Base-by-base conservation (phyloP, 2,113 vertebrate species). In the Neotoma lepida region DNA sequence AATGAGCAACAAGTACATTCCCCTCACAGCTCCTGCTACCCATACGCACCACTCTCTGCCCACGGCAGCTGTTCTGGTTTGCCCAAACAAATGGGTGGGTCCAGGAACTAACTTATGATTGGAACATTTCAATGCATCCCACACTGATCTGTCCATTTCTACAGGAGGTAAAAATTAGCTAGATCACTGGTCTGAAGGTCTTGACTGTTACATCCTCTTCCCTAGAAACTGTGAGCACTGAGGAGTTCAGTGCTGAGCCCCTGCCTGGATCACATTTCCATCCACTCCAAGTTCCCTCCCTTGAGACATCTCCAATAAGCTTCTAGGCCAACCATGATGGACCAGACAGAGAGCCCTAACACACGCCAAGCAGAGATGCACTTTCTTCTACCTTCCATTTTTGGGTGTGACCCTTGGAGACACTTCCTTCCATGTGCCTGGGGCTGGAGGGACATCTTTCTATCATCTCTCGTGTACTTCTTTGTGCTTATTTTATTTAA, bases 381-480 rank as follows among this genome's bases (percentile, higher is more conserved):
- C 26, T 18, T 87, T 91, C 78, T 90, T 56, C 80, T 93, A 44
- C 66, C 74, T 41, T 68, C 64, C 88, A 88, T 85, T 92, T 92
- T 84, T 35, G 88, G 84, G 33, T 26, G 56, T 87, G 30, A 86
- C 7, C 70, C 73, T 91, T 87, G 41, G 73, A 94, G 85, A 94
- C 89, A 85, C 35, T 22, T 68, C 51, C 77, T 74, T 95, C 54
- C n/a, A 70, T n/a, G n/a, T 20, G 28, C 44, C 49, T 74, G 49
- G 58, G 35, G 7, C 49, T 9, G 49, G 49, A 9, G 49, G 51
- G 91, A 91, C 15, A 89, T 39, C n/a, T 30, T 44, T 14, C 56
- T 63, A 26, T 5, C n/a, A 82, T 61, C 63, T 33, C 63, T 49
- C 8, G 0, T 58, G 56, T 63, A 70, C 66, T 97, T 76, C 49